A percentile compares a stretch with the other conserved stretches of the same genome.
Evolutionary conservation across 2,888 invertebrate species (phyloP).

Genomic region (Branchellion lobata): DNA sequence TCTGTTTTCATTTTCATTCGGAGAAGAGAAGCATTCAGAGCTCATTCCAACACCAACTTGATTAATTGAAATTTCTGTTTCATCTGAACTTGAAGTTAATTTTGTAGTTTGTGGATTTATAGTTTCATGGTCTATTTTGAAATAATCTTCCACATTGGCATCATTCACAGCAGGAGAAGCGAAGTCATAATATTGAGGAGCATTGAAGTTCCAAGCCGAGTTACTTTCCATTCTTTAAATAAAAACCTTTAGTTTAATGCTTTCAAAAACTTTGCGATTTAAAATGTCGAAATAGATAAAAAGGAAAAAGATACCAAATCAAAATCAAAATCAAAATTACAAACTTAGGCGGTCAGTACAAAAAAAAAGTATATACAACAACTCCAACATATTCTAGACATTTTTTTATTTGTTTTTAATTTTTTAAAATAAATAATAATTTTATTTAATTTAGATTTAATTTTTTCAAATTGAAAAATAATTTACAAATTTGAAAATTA

Average conservation of each 20-base stretch:
- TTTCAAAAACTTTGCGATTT: too few species aligned
- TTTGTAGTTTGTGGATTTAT: not conserved
- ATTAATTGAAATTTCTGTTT: too few species aligned
- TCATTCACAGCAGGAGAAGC: not conserved
- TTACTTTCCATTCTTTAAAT: not conserved
- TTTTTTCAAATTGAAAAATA: too few species aligned
- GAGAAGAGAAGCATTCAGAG: too few species aligned
- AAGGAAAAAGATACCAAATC: not conserved
- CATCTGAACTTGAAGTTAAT: too few species aligned
- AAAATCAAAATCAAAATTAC: not conserved
- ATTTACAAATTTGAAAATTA: too few species aligned
- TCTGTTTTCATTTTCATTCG: not conserved
- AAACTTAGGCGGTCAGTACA: slow-evolving; percentile 3
- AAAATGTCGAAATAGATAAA: not conserved
- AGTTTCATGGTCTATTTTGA: not conserved
- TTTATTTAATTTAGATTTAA: too few species aligned
- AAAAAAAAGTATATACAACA: not conserved
- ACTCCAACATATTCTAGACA: too few species aligned
- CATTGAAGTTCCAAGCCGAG: not conserved
- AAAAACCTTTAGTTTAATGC: too few species aligned
- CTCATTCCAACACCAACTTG: too few species aligned
- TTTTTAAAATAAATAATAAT: too few species aligned
- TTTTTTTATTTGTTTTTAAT: too few species aligned
- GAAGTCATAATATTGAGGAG: not conserved
- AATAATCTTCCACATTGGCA: not conserved